phyloP scores from a whole-genome alignment of 2,888 invertebrate genomes.

The Ornithoptera alexandrae region DNA sequence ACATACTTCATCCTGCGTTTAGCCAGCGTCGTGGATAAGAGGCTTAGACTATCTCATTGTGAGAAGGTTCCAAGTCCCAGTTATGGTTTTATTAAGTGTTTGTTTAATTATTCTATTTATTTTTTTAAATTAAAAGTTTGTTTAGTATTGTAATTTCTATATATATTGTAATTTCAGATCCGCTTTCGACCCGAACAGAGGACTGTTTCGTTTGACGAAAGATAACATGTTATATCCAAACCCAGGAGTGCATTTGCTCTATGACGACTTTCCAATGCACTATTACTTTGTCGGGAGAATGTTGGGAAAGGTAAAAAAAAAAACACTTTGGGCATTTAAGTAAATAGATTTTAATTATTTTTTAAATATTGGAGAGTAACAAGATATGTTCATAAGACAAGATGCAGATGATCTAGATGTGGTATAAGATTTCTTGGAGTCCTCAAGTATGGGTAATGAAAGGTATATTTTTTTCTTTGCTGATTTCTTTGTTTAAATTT shows the following conservation, averaged over 20 bases:
- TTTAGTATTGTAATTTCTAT: not conserved
- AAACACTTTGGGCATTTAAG: not conserved
- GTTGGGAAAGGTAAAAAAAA: conserved; percentile 88
- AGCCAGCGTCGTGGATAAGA: no score
- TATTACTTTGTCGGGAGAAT: conserved; percentile 97
- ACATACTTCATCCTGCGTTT: no score
- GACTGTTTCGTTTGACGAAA: conserved; percentile 92
- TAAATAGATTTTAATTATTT: not conserved
- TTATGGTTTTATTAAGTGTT: no score
- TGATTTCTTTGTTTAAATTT: no score
- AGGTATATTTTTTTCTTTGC: no score
- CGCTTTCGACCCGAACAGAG: conserved; percentile 97
- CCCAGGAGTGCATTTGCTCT: conserved; percentile 92
- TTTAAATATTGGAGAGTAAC: no score
- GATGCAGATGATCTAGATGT: no score
- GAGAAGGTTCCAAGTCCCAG: no score
- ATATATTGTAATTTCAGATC: conserved; percentile 70
- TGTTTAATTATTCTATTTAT: not conserved
- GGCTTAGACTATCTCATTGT: no score
- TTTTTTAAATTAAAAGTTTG: not conserved
- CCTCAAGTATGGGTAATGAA: no score
- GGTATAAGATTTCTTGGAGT: no score
- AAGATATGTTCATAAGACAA: no score
- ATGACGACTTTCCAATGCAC: conserved; percentile 92
- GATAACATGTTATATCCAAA: conserved; percentile 98